These are phyloP conservation scores for Hipparchia sbordonii DNA, from an alignment of 2,888 invertebrate genomes.

Conservation along the genomic window DNA sequence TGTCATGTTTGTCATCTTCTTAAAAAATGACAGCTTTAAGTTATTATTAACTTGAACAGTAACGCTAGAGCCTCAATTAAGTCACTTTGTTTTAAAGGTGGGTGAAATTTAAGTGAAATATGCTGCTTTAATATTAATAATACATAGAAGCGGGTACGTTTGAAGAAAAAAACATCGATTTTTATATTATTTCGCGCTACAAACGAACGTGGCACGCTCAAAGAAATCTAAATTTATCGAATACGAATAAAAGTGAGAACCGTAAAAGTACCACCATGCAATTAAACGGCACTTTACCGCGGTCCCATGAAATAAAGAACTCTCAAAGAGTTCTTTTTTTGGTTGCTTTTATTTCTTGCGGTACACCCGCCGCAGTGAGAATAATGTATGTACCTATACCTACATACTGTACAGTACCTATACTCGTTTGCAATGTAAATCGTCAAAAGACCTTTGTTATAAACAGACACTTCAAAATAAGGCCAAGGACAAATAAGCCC, in stretches of 20 bases:
- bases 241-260: constrained; percentile 66
- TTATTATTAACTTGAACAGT: too few relatives aligned
- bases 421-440: constrained; percentile 52
- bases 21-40: too few relatives aligned
- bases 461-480: too few relatives aligned
- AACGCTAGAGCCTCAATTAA: too few relatives aligned
- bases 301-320: constrained; percentile 78
- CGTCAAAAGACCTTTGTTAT: not conserved
- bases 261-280: constrained; percentile 71
- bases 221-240: constrained; percentile 66
- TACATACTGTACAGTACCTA: constrained; percentile 50
- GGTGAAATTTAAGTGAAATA: not conserved
- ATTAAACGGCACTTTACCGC: constrained; percentile 79
- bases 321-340: constrained; percentile 73
- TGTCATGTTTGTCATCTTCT: too few relatives aligned
- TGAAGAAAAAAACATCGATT: constrained; percentile 8
- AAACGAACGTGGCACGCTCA: constrained; percentile 16
- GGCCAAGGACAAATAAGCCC: too few relatives aligned
- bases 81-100: not conserved
- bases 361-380: constrained; percentile 59
- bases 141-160: not conserved
- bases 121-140: not conserved
- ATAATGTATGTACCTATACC: constrained; percentile 55
- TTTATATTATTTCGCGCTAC: constrained; percentile 22
- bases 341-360: constrained; percentile 62